phyloP scores from a whole-genome alignment of 2,113 vertebrate species.

The Cheirogaleus medius region DNA sequence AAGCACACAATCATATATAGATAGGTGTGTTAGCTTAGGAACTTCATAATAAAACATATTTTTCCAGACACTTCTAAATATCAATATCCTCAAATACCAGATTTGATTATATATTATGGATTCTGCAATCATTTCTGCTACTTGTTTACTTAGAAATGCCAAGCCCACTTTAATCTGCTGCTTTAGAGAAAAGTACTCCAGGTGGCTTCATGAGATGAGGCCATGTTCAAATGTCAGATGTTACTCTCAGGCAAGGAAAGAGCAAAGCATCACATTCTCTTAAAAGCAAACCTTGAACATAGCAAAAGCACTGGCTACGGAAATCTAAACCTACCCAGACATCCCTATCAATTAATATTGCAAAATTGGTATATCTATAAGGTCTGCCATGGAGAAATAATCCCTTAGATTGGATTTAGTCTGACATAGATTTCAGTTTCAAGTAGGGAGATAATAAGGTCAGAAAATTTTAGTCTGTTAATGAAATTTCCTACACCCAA shows the following conservation, averaged over 20 bases:
- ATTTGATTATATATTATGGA: slow-evolving; percentile 46
- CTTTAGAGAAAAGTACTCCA: slow-evolving; percentile 8
- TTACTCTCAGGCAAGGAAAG: not conserved
- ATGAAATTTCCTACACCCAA: not conserved
- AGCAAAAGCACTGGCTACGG: not conserved
- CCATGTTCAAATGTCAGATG: slow-evolving; percentile 39
- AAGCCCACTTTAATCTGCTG: slow-evolving; percentile 47
- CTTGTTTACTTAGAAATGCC: slow-evolving; percentile 58
- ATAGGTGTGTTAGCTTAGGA: not conserved
- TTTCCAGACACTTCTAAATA: not conserved
- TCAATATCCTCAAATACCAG: slow-evolving; percentile 40
- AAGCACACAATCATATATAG: not conserved
- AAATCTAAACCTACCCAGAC: not conserved
- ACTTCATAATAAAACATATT: not conserved
- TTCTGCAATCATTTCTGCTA: slow-evolving; percentile 32
- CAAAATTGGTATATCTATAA: not conserved
- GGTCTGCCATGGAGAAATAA: not conserved
- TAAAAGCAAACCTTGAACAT: not conserved
- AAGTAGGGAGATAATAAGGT: not conserved
- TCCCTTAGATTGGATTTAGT: not conserved
- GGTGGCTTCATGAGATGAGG: not conserved
- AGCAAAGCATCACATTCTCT: not conserved
- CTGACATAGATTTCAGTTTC: not conserved
- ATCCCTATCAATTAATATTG: not conserved
- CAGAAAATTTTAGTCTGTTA: not conserved